phyloP scores from a whole-genome alignment of 2,888 invertebrate genomes.

The Lingula anatina region DNA sequence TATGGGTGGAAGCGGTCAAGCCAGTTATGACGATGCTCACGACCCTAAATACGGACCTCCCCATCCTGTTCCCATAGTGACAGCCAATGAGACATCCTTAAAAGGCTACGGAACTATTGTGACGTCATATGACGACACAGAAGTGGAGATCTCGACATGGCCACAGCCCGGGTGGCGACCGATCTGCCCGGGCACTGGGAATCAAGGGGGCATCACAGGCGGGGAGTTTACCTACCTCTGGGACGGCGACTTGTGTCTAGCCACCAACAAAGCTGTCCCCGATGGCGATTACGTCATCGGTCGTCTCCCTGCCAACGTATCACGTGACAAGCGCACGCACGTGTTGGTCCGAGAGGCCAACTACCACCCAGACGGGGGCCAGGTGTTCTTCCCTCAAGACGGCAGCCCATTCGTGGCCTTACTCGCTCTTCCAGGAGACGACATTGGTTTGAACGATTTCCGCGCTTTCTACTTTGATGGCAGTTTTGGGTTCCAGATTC shows the following conservation, averaged over 20 bases:
- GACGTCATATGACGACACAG: conserved; percentile 15
- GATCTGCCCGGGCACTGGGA: conserved; percentile 17
- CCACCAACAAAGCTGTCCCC: conserved; percentile 18
- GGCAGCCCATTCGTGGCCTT: conserved; percentile 15
- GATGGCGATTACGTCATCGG: conserved; percentile 16
- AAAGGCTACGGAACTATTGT: conserved; percentile 22
- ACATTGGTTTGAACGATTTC: conserved; percentile 17
- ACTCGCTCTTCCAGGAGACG: conserved; percentile 19
- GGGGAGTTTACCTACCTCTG: conserved; percentile 19
- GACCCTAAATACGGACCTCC: conserved; percentile 20
- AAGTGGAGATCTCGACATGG: conserved; percentile 25
- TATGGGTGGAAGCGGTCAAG: conserved; percentile 19
- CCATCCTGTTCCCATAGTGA: conserved; percentile 16
- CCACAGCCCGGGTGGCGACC: conserved; percentile 19
- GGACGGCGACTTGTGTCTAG: conserved; percentile 16
- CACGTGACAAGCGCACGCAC: conserved; percentile 14
- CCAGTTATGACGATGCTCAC: conserved; percentile 16
- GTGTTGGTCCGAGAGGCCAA: conserved; percentile 21
- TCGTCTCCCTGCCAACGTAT: conserved; percentile 14
- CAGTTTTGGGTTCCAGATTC: conserved; percentile 23
- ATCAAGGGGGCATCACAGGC: conserved; percentile 12
- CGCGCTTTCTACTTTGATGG: conserved; percentile 25
- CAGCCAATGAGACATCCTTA: conserved; percentile 15
- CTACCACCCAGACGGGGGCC: conserved; percentile 25
- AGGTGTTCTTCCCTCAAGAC: conserved; percentile 20